These are phyloP conservation scores for Takifugu ocellatus DNA, from an alignment of 2,797 vertebrate species.

Conservation along the genomic window DNA sequence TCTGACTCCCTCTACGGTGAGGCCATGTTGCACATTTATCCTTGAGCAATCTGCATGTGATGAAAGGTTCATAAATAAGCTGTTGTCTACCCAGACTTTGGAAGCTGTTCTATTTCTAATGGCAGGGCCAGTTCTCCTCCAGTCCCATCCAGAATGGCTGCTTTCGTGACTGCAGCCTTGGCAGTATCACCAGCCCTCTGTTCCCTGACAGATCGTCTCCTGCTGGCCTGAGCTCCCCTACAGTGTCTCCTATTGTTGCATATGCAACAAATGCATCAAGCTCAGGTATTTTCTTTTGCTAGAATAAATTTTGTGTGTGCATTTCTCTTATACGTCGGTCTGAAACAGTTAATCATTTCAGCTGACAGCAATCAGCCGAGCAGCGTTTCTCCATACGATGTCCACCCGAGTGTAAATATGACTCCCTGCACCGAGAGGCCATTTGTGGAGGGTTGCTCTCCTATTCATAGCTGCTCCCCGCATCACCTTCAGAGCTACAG, in stretches of 20 bases:
- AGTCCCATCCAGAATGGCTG: slow-evolving; percentile 89
- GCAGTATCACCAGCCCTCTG: slow-evolving; percentile 83
- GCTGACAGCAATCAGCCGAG: slow-evolving; percentile 78
- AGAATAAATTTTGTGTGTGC: no score
- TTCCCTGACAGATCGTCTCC: slow-evolving; percentile 79
- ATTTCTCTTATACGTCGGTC: no score
- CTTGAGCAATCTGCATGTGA: not conserved
- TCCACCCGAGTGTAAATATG: slow-evolving; percentile 64
- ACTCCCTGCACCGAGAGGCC: slow-evolving; percentile 78
- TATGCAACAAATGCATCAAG: slow-evolving; percentile 75
- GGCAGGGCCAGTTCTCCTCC: slow-evolving; percentile 92
- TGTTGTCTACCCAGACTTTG: no score
- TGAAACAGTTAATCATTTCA: slow-evolving; percentile 14
- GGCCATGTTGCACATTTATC: slow-evolving; percentile 10
- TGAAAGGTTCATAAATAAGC: no score
- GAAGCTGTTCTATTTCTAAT: slow-evolving; percentile 2
- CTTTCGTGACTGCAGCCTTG: slow-evolving; percentile 85
- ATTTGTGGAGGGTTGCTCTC: slow-evolving; percentile 91
- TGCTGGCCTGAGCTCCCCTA: slow-evolving; percentile 75
- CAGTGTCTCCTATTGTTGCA: slow-evolving; percentile 86
- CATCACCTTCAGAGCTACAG: slow-evolving; percentile 53
- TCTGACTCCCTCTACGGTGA: slow-evolving; percentile 84
- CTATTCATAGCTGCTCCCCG: slow-evolving; percentile 86
- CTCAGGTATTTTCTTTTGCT: slow-evolving; percentile 72
- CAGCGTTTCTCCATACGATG: slow-evolving; percentile 78